These are phyloP conservation scores for Manacus vitellinus DNA, from an alignment of 2,113 vertebrate genomes.

Conservation along the genomic window DNA sequence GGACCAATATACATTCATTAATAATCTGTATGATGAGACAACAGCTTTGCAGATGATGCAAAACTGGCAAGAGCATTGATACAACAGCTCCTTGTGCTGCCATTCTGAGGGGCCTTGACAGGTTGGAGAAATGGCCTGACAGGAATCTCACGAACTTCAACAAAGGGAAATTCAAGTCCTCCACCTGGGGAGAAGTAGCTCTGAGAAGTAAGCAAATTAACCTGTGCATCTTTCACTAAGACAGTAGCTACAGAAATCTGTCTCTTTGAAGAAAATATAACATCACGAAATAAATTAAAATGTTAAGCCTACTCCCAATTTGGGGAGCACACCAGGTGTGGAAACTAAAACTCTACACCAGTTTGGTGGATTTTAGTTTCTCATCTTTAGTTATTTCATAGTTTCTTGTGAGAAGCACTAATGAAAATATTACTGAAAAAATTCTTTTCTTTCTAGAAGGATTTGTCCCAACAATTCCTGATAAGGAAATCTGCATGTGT, in stretches of 20 bases:
- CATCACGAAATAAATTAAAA: background rate
- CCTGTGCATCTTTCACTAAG: background rate
- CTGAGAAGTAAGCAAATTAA: background rate
- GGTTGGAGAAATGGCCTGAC: background rate
- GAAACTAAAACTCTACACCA: background rate
- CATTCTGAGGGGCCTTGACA: background rate
- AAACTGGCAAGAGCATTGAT: background rate
- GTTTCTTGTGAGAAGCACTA: background rate
- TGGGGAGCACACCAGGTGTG: background rate
- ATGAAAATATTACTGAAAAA: background rate
- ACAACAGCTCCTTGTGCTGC: background rate
- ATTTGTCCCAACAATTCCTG: background rate
- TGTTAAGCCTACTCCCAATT: background rate
- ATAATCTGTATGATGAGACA: background rate
- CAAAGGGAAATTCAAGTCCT: background rate
- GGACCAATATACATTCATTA: background rate
- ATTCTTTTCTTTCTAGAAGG: background rate
- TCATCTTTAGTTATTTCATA: background rate
- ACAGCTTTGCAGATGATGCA: background rate
- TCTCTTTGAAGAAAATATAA: background rate
- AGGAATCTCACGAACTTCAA: background rate
- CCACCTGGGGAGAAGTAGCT: background rate
- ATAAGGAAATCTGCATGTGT: background rate
- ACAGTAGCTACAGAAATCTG: background rate
- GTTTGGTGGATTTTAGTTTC: background rate